Evolutionary conservation across 2,888 invertebrate genomes (phyloP), one percentile per base, ranked within the genome.

Genomic region (Pyrgus malvae): DNA sequence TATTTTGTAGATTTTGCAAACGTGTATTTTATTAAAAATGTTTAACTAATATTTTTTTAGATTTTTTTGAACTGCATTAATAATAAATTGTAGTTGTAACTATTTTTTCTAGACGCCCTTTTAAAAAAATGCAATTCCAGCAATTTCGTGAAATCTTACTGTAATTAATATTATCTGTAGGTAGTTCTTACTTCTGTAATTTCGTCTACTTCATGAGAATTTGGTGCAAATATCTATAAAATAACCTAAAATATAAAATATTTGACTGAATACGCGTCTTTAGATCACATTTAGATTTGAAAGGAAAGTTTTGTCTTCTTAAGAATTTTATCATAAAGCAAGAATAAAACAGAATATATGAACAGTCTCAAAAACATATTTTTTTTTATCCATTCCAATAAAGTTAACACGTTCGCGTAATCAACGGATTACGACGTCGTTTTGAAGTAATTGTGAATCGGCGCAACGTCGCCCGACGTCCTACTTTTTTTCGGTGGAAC

Each of bases 1-100:
- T 53, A 45, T 53, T 53, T 53, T 53, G 53, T 53, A 53, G 53
- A 53, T 37, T 53, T 53, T 53, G 53, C 53, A 45, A 27, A 31
- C 12, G 12, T 14, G 17, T 53, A 53, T 45, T 53, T 53, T 53
- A 38, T 8, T 38, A 40, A 40, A n/a, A 46, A 23, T 12, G 17
- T 38, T 46, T n/a, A n/a, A n/a, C n/a, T n/a, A n/a, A n/a, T n/a
- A n/a, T n/a, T n/a, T n/a, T n/a, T n/a, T n/a, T n/a, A n/a, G n/a
- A n/a, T n/a, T n/a, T n/a, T n/a, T n/a, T n/a, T n/a, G n/a, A n/a
- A n/a, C n/a, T n/a, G 35, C 14, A 29, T 33, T 33, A 31, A 17
- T 21, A 35, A 35, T 31, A 29, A 40, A n/a, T n/a, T 17, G 3
- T n/a, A 27, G 12, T 8, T 41, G 27, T 33, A 2, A 14, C 42